Conservation (phyloP, 2,113 vertebrate species). For the Sprattus sprattus region DNA sequence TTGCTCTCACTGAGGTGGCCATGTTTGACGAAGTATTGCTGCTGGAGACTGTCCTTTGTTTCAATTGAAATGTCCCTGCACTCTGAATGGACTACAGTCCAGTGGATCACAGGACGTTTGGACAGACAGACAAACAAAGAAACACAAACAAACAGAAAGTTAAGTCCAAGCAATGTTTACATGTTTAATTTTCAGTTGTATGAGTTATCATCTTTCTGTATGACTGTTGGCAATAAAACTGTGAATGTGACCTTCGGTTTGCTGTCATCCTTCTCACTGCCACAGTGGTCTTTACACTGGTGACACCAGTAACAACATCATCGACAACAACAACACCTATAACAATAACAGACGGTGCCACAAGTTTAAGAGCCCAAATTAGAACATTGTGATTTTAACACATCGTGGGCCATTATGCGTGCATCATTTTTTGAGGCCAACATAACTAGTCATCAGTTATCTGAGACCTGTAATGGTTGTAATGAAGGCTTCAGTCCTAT, state of each 20-base stretch:
- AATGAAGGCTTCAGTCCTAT: background rate
- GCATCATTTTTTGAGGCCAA: no score
- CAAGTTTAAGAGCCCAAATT: background rate
- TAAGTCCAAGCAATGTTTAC: conserved; percentile 72
- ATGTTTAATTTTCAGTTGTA: conserved; percentile 72
- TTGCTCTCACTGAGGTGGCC: conserved; percentile 58
- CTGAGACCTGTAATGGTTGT: background rate
- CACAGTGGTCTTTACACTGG: background rate
- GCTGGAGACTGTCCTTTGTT: conserved; percentile 55
- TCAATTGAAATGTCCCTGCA: conserved; percentile 63
- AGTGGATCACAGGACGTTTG: conserved; percentile 50
- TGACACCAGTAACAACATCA: background rate
- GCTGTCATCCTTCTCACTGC: background rate
- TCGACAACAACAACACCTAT: background rate
- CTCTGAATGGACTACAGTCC: conserved; percentile 48
- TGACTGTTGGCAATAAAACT: conserved; percentile 79
- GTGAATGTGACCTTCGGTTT: conserved; percentile 53
- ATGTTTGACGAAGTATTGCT: conserved; percentile 69
- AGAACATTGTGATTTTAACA: no score
- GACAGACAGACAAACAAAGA: conserved; percentile 29
- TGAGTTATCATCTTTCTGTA: conserved; percentile 69
- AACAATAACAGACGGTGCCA: background rate
- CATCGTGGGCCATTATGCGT: no score
- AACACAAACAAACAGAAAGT: conserved; percentile 62
- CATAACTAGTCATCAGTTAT: no score